Percentiles rank a stretch among this genome's conserved stretches.
phyloP scores from a whole-genome alignment of 1,140 invertebrate species.

The Episyrphus balteatus region DNA sequence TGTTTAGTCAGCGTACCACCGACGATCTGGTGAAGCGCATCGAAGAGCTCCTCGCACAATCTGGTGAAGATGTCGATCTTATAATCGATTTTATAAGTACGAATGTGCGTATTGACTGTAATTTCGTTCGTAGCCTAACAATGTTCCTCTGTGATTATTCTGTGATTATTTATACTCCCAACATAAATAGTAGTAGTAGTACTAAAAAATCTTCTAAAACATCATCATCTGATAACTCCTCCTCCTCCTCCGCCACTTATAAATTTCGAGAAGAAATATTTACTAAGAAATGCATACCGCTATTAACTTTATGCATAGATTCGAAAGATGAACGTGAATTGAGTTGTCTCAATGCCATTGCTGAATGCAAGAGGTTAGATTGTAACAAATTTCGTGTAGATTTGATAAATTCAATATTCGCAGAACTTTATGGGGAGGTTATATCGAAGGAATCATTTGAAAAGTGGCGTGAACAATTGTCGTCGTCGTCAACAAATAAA shows the following conservation, averaged over 20 bases:
- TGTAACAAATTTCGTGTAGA: constrained; percentile 21
- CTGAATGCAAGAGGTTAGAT: constrained; percentile 15
- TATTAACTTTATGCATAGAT: constrained; percentile 22
- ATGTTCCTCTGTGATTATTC: constrained; percentile 32
- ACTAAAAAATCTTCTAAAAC: background rate
- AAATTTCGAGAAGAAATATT: constrained; percentile 5
- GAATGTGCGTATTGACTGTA: constrained; percentile 23
- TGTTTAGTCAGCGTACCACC: constrained; percentile 11
- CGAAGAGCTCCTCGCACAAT: constrained; percentile 13
- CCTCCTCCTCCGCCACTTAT: background rate
- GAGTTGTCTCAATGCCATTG: constrained; percentile 22
- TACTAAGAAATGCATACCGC: constrained; percentile 16
- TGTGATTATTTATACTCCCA: constrained; percentile 12
- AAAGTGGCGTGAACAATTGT: constrained; percentile 18
- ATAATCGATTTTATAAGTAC: constrained; percentile 33
- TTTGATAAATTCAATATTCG: constrained; percentile 19
- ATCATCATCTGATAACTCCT: too few relatives aligned
- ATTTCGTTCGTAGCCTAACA: constrained; percentile 25
- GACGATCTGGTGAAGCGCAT: constrained; percentile 23
- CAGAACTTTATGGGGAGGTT: constrained; percentile 23
- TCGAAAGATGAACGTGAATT: constrained; percentile 23
- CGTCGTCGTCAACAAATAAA: background rate
- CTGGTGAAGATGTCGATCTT: constrained; percentile 16
- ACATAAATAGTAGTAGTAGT: constrained; percentile 5
- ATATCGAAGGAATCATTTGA: constrained; percentile 26